phyloP scores from a whole-genome alignment of 2,797 vertebrate genomes.

The Crax fasciolata region DNA sequence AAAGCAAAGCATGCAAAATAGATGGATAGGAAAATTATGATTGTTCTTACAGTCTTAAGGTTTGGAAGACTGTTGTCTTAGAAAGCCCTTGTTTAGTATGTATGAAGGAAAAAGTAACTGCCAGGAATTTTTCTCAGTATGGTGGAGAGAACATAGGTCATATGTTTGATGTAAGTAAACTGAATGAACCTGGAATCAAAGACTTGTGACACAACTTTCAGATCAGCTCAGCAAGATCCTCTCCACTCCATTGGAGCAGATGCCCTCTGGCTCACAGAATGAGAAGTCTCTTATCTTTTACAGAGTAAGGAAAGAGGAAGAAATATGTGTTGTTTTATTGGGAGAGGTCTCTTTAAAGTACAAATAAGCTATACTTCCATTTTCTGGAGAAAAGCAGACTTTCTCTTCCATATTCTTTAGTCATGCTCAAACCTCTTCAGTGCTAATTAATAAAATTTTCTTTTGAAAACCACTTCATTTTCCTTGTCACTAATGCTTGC shows the following conservation, averaged over 20 bases:
- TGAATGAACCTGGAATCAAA: background rate
- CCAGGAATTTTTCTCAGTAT: background rate
- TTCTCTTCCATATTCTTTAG: background rate
- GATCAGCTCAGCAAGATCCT: background rate
- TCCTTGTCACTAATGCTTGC: slow-evolving; percentile 46
- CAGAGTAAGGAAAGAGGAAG: background rate
- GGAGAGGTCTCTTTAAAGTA: background rate
- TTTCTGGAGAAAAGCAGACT: background rate
- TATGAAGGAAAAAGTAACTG: background rate
- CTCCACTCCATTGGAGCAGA: background rate
- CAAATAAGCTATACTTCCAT: background rate
- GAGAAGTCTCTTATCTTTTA: background rate
- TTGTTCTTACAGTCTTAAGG: background rate
- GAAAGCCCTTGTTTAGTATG: background rate
- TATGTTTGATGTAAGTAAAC: background rate
- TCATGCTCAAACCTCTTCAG: background rate
- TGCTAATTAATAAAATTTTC: background rate
- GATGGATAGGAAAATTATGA: background rate
- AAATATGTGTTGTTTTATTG: background rate
- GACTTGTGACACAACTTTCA: background rate
- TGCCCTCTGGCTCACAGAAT: background rate
- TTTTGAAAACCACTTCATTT: slow-evolving; percentile 35
- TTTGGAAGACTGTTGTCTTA: background rate
- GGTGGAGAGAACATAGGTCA: background rate
- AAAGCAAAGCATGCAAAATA: background rate